Base-by-base conservation (phyloP, 2,113 vertebrate genomes). In the Brevimyrus niger region DNA sequence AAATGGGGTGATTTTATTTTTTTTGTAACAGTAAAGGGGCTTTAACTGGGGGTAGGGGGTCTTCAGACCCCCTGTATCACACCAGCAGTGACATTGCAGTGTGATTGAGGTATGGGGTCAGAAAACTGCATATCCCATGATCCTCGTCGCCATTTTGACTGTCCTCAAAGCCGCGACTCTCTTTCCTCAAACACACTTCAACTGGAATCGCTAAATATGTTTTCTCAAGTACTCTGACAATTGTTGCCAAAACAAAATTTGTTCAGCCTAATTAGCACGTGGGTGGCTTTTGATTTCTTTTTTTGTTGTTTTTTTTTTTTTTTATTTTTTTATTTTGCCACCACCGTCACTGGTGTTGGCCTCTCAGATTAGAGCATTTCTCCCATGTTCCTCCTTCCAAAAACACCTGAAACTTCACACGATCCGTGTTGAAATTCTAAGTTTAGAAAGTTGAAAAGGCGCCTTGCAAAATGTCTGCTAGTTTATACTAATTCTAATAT, bases 71-170 rank as follows among this genome's bases (percentile, higher is more conserved):
- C 90, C 90, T 91, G 95, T 93, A 55, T 92, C 88, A 94, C 95
- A 96, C 95, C 95, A 96, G 95, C 95, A 95, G 92, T 92, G 53
- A 86, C 87, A 69, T 61, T 90, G 38, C 76, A 92, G 91, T 93
- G 93, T 91, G 93, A 93, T 92, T 90, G 91, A 89, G 87, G 91
- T 90, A 88, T 80, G 91, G 84, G 84, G 55, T 53, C 51, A 53
- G 51, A 55, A 89, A 61, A 76, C 88, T 50, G 50, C 76, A 80
- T 84, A 44, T 61, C 84, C 89, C 83, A 82, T 27, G 61, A 91
- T 89, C 90, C 86, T 73, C 61, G 51, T 38, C 38, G 86, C 90
- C 88, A 91, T 91, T 91, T 86, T 91, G n/a, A 85, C 73, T 48
- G 48, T 38, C 58, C 88, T 80, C 88, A 90, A 19, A 89, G 91